Evolutionary conservation across 2,797 vertebrate species (phyloP), one percentile per base, ranked within the genome.

Genomic region (Chelon labrosus): DNA sequence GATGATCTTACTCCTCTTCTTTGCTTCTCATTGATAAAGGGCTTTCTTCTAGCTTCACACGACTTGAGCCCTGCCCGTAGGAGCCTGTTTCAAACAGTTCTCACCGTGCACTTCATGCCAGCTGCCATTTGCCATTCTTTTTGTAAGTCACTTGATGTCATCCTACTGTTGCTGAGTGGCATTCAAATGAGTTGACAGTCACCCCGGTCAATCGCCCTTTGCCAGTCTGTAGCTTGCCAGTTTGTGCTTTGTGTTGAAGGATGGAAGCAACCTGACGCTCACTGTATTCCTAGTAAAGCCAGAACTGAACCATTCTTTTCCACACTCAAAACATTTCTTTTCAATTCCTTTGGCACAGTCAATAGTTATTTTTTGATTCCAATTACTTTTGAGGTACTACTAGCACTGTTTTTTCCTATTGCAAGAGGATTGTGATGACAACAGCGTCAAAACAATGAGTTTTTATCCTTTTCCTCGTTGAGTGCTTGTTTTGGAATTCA

Each of bases 391-490:
- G 17, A 35, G 6, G 37, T 14, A 16, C 13, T 42, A 2, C 20
- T 20, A 17, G 50, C 50, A 27, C 50, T 52, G 31, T 14, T 64
- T 25, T 37, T 39, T 58, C 66, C 53, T n/a, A 42, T 53, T 71
- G 44, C 49, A 77, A 52, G n/a, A 71, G 41, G 46, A 66, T 38
- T 66, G 31, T 63, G 39, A 61, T 65, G 62, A 46, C 53, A 37
- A 71, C 16, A 5, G 2, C 1, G 31, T 31, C 7, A 22, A 22
- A 22, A 22, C 22, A 22, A 22, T 22, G 22, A 31, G 4, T 31
- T 31, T 31, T 31, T 31, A 31, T 5, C 2, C 31, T 31, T 31
- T 31, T 31, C 31, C 31, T 31, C 4, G 35, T 39, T 7, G 4
- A 22, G 27, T 65, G 20, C 5, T 13, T 55, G 39, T 19, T 27